Evolutionary conservation across 2,797 vertebrate species (phyloP).

Genomic region (Rhodeus uyekii): DNA sequence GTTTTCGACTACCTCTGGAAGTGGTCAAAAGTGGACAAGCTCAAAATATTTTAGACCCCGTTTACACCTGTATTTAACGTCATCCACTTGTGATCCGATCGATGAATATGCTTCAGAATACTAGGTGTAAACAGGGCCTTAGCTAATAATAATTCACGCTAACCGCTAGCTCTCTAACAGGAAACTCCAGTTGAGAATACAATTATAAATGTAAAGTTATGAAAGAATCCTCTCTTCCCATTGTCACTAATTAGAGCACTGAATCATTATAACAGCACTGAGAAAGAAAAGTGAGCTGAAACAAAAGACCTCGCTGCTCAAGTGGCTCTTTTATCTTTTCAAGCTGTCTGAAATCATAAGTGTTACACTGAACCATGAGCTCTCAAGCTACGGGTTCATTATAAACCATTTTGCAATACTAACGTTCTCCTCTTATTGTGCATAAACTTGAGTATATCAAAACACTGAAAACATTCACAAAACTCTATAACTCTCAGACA

Average conservation of each 20-base stretch:
- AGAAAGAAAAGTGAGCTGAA: slow-evolving; percentile 12
- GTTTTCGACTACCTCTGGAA: neutral
- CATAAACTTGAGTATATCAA: neutral
- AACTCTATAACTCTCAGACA: neutral
- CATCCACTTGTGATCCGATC: neutral
- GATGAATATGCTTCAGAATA: neutral
- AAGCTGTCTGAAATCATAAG: slow-evolving; percentile 30
- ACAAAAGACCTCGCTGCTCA: slow-evolving; percentile 8
- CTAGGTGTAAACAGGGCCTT: neutral
- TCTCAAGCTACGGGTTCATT: neutral
- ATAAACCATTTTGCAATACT: neutral
- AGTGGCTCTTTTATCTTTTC: slow-evolving; percentile 13
- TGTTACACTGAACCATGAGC: neutral
- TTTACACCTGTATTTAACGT: neutral
- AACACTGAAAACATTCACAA: neutral
- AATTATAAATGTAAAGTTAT: slow-evolving; percentile 11
- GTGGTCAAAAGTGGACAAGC: neutral
- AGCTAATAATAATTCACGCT: neutral
- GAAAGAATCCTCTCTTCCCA: neutral
- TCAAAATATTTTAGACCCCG: neutral
- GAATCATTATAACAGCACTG: slow-evolving; percentile 13
- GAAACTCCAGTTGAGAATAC: neutral
- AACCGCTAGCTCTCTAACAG: neutral
- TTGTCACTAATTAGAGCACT: slow-evolving; percentile 19
- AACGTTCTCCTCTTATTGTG: neutral